phyloP scores from a whole-genome alignment of 64 coral and sea anemone genomes.

The Pachyseris speciosa region DNA sequence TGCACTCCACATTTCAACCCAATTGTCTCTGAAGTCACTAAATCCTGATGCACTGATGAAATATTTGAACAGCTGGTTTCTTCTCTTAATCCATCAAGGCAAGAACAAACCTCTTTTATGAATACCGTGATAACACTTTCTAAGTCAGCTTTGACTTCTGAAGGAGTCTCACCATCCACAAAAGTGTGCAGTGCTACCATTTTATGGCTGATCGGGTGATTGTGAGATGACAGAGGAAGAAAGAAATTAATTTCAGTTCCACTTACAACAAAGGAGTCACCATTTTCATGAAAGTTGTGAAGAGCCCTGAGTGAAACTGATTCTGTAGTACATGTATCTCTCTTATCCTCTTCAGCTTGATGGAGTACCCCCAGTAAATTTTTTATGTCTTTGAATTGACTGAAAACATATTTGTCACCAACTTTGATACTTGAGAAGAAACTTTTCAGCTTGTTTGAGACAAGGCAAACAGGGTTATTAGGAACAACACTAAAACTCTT shows the following conservation, averaged over 20 bases:
- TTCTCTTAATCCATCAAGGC: neutral
- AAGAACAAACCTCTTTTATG: constrained; percentile 55
- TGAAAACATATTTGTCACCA: neutral
- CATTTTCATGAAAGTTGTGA: neutral
- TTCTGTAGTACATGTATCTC: neutral
- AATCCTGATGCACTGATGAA: neutral
- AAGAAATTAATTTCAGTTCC: constrained; percentile 54
- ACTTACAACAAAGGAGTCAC: constrained; percentile 50
- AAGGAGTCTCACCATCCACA: neutral
- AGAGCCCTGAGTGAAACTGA: neutral
- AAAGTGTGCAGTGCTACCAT: constrained; percentile 11
- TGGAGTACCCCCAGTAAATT: too few species aligned
- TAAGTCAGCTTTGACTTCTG: constrained; percentile 1
- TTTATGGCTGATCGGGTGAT: constrained; percentile 64
- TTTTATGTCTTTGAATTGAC: neutral
- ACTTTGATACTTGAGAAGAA: neutral
- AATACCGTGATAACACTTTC: constrained; percentile 28
- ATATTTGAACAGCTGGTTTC: neutral
- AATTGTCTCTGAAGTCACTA: neutral
- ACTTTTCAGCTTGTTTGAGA: constrained; percentile 9
- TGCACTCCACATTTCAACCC: neutral
- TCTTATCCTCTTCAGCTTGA: neutral
- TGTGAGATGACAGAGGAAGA: constrained; percentile 47
- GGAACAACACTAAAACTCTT: neutral
- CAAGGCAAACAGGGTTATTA: neutral